Base-by-base conservation (phyloP, 1,140 invertebrate genomes). In the Thereuonema tuberculata region DNA sequence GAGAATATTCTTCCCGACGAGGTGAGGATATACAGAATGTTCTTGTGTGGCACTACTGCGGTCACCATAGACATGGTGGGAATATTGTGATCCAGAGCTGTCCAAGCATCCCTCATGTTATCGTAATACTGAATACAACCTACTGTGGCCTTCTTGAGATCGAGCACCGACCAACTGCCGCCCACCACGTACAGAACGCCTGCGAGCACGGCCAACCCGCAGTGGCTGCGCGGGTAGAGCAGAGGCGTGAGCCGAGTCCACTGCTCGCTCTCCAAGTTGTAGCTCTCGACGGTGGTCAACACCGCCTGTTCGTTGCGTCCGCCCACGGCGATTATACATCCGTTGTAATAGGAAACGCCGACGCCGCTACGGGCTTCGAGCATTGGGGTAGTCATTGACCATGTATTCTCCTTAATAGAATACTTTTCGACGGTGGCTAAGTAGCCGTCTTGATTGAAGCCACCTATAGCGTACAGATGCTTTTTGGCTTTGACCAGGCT, bases 211-310 rank as follows among this genome's bases (percentile, higher is more conserved):
- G 17, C 21, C 15, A 31, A 43, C 2, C 49, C 27, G 21, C 21
- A 29, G 21, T 66, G 48, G 27, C 24, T 29, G 31, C 47, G 1
- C 14, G 27, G 28, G 31, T 1, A 52, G 23, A 2, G 27, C 26
- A 49, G 31, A 2, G 24, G n/a, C n/a, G 2, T n/a, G 2, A 59
- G 2, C 25, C 23, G 12, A 3, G 57, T 59, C 57, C 57, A 59
- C 27, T 59, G 57, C 3, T 50, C 57, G 14, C 43, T 26, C 5
- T n/a, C 23, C 17, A n/a, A 21, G 28, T 52, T 24, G 26, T 49
- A 59, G 5, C 12, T 3, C 52, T 59, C 57, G 31, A 29, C 29
- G n/a, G 57, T 59, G 2, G 57, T n/a, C 3, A 59, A 14, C 9
- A 50, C 21, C 21, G 9, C 17, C 3, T 21, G 5, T 50, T 24